A percentile compares a stretch with the other conserved stretches of the same genome.
These are phyloP conservation scores for Microhierax caerulescens DNA, from an alignment of 2,797 vertebrate species.

Conservation along the genomic window DNA sequence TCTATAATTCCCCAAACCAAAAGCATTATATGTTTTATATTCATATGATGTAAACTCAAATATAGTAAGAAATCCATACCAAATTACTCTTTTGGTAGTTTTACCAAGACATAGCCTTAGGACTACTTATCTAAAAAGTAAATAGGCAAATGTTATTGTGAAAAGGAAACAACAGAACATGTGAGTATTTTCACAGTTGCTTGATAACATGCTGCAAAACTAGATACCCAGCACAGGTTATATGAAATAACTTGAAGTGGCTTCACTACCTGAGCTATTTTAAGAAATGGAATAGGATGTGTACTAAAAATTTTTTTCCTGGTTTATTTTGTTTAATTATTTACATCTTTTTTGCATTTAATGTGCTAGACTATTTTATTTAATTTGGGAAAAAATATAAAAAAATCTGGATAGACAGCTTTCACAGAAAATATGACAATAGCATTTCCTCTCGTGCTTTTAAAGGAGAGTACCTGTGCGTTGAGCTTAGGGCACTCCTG, in stretches of 20 bases:
- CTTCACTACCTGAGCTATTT: not conserved
- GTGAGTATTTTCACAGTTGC: not conserved
- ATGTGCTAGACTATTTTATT: not conserved
- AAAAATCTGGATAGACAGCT: not conserved
- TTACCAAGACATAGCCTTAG: not conserved
- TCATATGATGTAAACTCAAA: not conserved
- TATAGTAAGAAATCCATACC: not conserved
- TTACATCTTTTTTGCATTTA: not conserved
- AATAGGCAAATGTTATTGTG: not conserved
- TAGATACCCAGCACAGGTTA: not conserved
- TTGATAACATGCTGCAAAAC: not conserved
- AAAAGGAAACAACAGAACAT: not conserved
- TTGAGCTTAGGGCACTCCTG: slow-evolving; percentile 60
- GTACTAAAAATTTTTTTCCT: not conserved
- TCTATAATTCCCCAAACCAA: not conserved
- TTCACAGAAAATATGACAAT: slow-evolving; percentile 15
- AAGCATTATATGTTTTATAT: not conserved
- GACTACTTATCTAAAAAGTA: not conserved
- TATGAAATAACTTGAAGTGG: not conserved
- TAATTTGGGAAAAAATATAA: not conserved
- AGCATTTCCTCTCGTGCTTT: slow-evolving; percentile 22
- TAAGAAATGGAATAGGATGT: not conserved
- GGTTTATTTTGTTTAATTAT: not conserved
- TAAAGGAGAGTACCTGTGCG: slow-evolving; percentile 69
- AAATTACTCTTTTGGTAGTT: not conserved